Conservation (phyloP, 2,888 invertebrate genomes). For the Scaeva pyrastri region DNA sequence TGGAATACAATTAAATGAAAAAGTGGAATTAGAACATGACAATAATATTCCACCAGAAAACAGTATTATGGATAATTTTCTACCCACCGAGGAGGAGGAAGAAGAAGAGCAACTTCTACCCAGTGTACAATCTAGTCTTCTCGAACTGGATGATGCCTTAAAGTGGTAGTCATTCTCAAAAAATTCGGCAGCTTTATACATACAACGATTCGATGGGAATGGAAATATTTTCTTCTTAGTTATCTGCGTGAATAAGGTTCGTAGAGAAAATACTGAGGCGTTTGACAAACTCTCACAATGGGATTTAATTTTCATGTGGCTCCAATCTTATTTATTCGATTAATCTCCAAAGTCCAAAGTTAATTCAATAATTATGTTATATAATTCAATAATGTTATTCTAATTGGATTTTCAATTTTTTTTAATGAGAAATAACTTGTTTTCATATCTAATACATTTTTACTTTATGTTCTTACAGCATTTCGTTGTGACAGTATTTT, state of each 20-base stretch:
- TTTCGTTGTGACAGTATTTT: conserved; percentile 66
- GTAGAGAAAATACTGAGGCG: too few species aligned
- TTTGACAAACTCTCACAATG: too few species aligned
- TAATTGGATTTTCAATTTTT: too few species aligned
- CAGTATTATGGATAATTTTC: conserved; percentile 71
- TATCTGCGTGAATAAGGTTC: conserved; percentile 35
- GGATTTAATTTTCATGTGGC: too few species aligned
- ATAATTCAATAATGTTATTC: too few species aligned
- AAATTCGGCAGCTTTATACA: conserved; percentile 62
- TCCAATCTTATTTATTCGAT: too few species aligned
- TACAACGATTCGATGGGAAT: conserved; percentile 40
- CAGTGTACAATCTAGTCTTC: conserved; percentile 73
- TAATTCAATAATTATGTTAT: too few species aligned
- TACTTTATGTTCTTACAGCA: conserved; percentile 39
- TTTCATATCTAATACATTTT: neutral
- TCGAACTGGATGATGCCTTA: conserved; percentile 66
- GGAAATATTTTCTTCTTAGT: neutral
- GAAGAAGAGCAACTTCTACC: conserved; percentile 67
- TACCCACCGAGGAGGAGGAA: conserved; percentile 67
- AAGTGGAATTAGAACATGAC: conserved; percentile 65
- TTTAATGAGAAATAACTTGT: too few species aligned
- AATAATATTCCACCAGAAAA: conserved; percentile 54
- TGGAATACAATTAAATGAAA: conserved; percentile 72
- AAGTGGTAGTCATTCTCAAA: conserved; percentile 58
- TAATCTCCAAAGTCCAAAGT: too few species aligned